Evolutionary conservation across 2,113 vertebrate species (phyloP).

Genomic region (Upupa epops): DNA sequence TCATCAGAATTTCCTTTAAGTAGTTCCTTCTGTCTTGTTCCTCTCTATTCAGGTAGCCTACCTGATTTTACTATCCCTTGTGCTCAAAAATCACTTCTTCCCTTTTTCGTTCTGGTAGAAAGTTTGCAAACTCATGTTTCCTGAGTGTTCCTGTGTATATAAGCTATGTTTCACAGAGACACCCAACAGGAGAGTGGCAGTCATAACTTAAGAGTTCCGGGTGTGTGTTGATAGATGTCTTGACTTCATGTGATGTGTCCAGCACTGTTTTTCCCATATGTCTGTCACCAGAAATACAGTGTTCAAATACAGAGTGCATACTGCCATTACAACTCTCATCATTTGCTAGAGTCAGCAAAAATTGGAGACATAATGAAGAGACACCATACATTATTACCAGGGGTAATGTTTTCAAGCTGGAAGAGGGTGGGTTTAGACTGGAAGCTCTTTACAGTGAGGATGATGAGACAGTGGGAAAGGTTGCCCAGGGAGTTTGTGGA

Average conservation of each 20-base stretch:
- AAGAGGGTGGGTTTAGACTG: too few relatives aligned
- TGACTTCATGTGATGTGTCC: background rate
- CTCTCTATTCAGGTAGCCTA: background rate
- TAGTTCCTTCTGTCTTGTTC: background rate
- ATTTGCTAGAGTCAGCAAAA: background rate
- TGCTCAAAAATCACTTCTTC: background rate
- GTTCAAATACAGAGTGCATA: background rate
- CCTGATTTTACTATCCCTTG: background rate
- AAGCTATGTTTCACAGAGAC: background rate
- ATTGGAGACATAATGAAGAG: background rate
- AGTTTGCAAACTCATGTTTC: background rate
- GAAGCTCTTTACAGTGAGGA: too few relatives aligned
- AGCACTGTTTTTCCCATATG: background rate
- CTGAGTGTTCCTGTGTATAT: background rate
- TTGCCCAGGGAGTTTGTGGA: too few relatives aligned
- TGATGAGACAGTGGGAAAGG: too few relatives aligned
- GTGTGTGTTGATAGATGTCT: background rate
- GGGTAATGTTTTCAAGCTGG: too few relatives aligned
- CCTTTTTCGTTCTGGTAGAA: background rate
- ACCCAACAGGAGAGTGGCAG: background rate
- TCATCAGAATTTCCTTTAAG: background rate
- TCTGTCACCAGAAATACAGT: background rate
- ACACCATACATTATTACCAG: background rate
- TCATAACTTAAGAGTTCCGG: fast-evolving
- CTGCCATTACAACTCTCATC: background rate